Evolutionary conservation across 2,113 vertebrate species (phyloP).

Genomic region (Scopus umbretta): DNA sequence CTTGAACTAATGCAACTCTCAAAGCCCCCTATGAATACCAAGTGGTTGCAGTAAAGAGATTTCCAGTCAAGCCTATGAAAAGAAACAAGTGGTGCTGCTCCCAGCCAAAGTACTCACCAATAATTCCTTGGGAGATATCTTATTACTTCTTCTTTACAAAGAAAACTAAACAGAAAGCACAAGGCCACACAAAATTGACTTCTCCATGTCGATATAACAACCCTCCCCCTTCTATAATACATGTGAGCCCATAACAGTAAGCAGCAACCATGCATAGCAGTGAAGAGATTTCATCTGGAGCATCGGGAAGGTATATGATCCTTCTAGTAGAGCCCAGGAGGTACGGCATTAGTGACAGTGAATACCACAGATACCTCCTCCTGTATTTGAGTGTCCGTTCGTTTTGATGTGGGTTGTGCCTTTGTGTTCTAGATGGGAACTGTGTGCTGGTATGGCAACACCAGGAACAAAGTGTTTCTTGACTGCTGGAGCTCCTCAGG

Average conservation of each 20-base stretch:
- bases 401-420: slow-evolving; percentile 16
- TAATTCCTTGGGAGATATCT: not conserved
- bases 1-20: not conserved
- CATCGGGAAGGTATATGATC: not conserved
- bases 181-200: slow-evolving; percentile 40
- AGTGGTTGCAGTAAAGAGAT: not conserved
- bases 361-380: slow-evolving; percentile 40
- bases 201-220: not conserved
- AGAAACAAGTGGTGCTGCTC: not conserved
- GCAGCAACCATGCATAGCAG: slow-evolving; percentile 52
- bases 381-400: not conserved
- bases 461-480: slow-evolving; percentile 40
- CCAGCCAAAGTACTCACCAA: not conserved
- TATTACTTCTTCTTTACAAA: slow-evolving; percentile 29
- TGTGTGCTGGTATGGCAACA: slow-evolving; percentile 60
- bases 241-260: slow-evolving; percentile 21
- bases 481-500: slow-evolving; percentile 59
- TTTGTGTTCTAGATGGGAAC: slow-evolving; percentile 35
- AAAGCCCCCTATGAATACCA: not conserved
- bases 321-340: slow-evolving; percentile 53
- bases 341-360: not conserved
- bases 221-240: slow-evolving; percentile 14
- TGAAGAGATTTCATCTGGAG: slow-evolving; percentile 33
- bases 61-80: slow-evolving; percentile 1
- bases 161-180: slow-evolving; percentile 51